phyloP scores from a whole-genome alignment of 2,888 invertebrate genomes.

The Anorthoa munda region DNA sequence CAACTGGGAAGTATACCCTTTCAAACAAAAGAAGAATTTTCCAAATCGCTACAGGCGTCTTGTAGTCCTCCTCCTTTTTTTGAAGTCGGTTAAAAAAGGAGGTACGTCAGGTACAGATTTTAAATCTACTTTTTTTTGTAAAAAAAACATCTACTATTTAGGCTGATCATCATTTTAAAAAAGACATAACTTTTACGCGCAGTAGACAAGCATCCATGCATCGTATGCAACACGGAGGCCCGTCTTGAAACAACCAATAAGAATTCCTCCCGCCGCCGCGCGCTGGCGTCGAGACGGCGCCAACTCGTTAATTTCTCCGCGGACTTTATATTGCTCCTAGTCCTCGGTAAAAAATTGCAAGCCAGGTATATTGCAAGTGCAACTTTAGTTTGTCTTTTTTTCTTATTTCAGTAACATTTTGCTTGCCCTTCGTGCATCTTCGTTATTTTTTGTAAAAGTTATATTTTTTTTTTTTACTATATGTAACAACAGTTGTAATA shows the following conservation, averaged over 20 bases:
- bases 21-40: no score
- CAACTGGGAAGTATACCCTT: no score
- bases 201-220: conserved; percentile 41
- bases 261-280: conserved; percentile 71
- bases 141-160: neutral
- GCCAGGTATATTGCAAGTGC: conserved; percentile 9
- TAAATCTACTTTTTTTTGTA: neutral
- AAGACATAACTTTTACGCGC: conserved; percentile 28
- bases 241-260: conserved; percentile 79
- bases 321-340: conserved; percentile 38
- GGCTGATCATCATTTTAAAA: neutral
- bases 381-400: neutral
- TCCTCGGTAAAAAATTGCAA: conserved; percentile 27
- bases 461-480: neutral
- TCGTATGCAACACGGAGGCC: conserved; percentile 70
- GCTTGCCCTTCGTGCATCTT: neutral
- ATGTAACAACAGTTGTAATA: neutral
- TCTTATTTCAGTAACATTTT: neutral
- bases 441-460: neutral
- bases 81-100: no score
- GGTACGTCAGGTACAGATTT: neutral
- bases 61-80: no score
- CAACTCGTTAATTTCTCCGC: conserved; percentile 66
- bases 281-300: conserved; percentile 75
- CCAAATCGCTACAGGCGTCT: no score